Conservation (phyloP, 2,888 invertebrate species). For the Stenichneumon culpator region DNA sequence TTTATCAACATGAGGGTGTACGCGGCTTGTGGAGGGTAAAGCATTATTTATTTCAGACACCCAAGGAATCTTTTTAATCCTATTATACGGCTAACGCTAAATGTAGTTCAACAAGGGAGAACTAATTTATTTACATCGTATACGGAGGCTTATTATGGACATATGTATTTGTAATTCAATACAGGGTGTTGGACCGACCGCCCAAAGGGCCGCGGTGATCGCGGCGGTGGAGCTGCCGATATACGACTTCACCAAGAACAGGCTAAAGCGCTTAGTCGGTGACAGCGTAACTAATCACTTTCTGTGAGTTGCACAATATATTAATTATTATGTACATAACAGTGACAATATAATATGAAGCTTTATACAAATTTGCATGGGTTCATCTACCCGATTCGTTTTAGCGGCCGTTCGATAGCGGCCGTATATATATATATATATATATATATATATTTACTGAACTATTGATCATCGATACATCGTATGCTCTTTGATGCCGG, state of each 20-base stretch:
- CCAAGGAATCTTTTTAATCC: not conserved
- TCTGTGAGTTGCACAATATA: constrained; percentile 87
- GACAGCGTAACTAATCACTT: constrained; percentile 95
- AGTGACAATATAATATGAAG: constrained; percentile 26
- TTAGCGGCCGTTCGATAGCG: constrained; percentile 3
- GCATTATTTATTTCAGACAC: constrained; percentile 20
- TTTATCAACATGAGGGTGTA: constrained; percentile 93
- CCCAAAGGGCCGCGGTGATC: constrained; percentile 96
- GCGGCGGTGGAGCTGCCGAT: constrained; percentile 97
- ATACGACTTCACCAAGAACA: constrained; percentile 95
- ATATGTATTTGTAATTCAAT: constrained; percentile 46
- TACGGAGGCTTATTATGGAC: constrained; percentile 19
- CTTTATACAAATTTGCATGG: constrained; percentile 34
- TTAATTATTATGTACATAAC: constrained; percentile 15
- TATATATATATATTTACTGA: not conserved
- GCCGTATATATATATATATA: not conserved
- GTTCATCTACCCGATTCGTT: not conserved
- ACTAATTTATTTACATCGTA: constrained; percentile 9
- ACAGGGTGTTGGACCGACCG: constrained; percentile 96
- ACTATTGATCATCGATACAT: constrained; percentile 10
- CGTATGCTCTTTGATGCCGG: constrained; percentile 1
- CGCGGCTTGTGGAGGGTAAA: constrained; percentile 94
- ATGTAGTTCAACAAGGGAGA: constrained; percentile 13
- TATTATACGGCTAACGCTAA: constrained; percentile 14
- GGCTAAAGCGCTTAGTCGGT: constrained; percentile 89